phyloP scores from a whole-genome alignment of 2,113 vertebrate species.

The Chloropsis cyanopogon region DNA sequence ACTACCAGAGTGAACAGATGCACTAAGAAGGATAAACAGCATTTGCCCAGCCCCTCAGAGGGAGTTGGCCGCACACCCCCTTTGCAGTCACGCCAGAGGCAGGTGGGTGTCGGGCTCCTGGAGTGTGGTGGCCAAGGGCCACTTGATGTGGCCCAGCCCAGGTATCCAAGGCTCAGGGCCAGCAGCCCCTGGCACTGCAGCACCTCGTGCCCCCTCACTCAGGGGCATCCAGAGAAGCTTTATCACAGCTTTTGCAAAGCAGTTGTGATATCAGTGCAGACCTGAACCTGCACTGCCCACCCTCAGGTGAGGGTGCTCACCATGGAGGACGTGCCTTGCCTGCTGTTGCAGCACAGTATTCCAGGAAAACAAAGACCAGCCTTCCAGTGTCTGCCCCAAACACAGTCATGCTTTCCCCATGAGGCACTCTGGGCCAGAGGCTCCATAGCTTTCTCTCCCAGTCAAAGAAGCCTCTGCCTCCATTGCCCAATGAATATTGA shows the following conservation, averaged over 20 bases:
- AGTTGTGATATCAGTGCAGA: neutral
- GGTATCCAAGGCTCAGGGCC: neutral
- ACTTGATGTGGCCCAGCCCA: neutral
- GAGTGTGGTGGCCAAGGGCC: neutral
- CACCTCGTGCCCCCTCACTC: fast-evolving
- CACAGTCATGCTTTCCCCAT: neutral
- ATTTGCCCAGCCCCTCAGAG: neutral
- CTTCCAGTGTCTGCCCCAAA: neutral
- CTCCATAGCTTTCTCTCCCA: neutral
- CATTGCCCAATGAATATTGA: neutral
- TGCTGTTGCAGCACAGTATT: neutral
- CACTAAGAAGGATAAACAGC: neutral
- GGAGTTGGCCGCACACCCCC: neutral
- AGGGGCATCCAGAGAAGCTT: neutral
- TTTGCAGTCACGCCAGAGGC: neutral
- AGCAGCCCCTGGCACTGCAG: neutral
- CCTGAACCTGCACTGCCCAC: neutral
- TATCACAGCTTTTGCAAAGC: neutral
- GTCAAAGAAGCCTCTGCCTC: neutral
- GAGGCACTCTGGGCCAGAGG: neutral
- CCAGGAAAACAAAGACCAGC: neutral
- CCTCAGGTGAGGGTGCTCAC: neutral
- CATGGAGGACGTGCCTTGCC: fast-evolving
- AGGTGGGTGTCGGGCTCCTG: fast-evolving
- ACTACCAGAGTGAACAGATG: neutral